Evolutionary conservation across 1,140 invertebrate genomes (phyloP).

Genomic region (Lordiphosa collinella): DNA sequence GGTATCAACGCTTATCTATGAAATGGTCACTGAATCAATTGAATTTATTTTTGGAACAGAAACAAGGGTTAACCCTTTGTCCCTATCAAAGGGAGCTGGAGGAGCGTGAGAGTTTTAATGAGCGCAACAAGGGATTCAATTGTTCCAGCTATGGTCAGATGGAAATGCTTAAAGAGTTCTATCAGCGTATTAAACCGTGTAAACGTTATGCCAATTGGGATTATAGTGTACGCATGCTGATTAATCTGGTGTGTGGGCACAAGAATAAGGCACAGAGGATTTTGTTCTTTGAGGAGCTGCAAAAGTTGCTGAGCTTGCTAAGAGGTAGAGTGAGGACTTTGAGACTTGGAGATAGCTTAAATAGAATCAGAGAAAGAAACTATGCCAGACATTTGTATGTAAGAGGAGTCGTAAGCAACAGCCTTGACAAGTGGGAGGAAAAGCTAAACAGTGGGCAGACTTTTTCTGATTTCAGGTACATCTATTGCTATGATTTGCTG

Average conservation of each 20-base stretch:
- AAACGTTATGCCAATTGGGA: conserved; percentile 27
- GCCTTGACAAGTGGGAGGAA: conserved; percentile 52
- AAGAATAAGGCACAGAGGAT: conserved; percentile 13
- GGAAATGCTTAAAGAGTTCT: conserved; percentile 31
- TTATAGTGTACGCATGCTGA: conserved; percentile 40
- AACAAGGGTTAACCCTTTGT: neutral
- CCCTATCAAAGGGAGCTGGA: conserved; percentile 43
- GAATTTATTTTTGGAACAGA: neutral
- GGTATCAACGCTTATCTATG: neutral
- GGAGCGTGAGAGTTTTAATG: conserved; percentile 50
- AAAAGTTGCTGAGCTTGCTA: conserved; percentile 12
- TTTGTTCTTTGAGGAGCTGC: conserved; percentile 30
- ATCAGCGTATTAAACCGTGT: neutral
- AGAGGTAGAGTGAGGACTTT: conserved; percentile 9
- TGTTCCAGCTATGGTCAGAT: conserved; percentile 36
- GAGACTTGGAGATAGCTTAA: neutral
- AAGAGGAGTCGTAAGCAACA: conserved; percentile 39
- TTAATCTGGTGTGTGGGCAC: conserved; percentile 23
- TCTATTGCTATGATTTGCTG: conserved; percentile 39
- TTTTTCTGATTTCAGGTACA: conserved; percentile 39
- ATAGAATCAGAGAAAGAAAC: conserved; percentile 8
- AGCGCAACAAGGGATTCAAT: conserved; percentile 38
- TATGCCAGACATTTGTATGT: conserved; percentile 38
- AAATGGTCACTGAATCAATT: neutral
- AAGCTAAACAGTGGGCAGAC: neutral